Percentiles rank a stretch among this genome's conserved stretches.
Conservation (phyloP, 2,113 vertebrate genomes). For the Urocolius indicus region DNA sequence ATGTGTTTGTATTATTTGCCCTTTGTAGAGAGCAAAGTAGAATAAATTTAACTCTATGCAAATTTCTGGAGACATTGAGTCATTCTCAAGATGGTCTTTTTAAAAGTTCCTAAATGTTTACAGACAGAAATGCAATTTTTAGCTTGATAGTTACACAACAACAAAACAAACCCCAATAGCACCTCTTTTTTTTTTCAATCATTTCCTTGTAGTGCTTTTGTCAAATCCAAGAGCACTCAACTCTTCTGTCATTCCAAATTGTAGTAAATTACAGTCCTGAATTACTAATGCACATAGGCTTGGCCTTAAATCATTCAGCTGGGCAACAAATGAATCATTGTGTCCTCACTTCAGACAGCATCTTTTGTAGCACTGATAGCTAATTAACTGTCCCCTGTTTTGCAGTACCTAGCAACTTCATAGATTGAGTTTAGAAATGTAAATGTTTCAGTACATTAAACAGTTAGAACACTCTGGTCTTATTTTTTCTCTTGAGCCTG, state of each 20-base stretch:
- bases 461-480: neutral
- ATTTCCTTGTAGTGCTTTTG: neutral
- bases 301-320: conserved; percentile 10
- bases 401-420: conserved; percentile 45
- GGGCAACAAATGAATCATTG: conserved; percentile 34
- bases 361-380: neutral
- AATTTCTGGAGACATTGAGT: neutral
- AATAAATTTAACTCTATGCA: neutral
- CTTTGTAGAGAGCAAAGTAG: neutral
- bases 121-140: neutral
- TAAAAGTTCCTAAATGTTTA: neutral
- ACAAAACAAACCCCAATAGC: neutral
- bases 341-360: conserved; percentile 1
- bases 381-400: conserved; percentile 41
- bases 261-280: conserved; percentile 34
- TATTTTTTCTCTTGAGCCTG: conserved; percentile 8
- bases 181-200: neutral
- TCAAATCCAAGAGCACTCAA: neutral
- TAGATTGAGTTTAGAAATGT: neutral
- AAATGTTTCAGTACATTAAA: conserved; percentile 43
- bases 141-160: neutral
- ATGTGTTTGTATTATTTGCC: neutral
- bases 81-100: neutral
- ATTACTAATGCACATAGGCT: conserved; percentile 28
- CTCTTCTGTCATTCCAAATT: conserved; percentile 13